Conservation (phyloP, 2,797 vertebrate species). For the Hoplostethus atlanticus region DNA sequence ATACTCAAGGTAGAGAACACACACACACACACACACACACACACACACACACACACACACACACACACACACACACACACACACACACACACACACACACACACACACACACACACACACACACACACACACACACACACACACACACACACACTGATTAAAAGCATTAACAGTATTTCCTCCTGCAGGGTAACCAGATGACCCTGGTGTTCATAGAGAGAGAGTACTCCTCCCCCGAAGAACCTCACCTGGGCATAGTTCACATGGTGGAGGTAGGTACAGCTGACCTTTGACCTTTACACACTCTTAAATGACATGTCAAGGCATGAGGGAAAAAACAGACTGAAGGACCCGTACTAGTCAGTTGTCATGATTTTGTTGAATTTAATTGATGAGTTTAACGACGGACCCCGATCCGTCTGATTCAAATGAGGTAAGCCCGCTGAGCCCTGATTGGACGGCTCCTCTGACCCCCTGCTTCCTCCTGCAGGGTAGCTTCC, state of each 20-base stretch:
- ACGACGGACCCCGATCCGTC: too few relatives aligned
- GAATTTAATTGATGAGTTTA: too few relatives aligned
- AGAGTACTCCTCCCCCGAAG: slow-evolving; percentile 86
- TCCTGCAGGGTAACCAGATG: slow-evolving; percentile 95
- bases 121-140: too few relatives aligned
- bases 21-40: not conserved
- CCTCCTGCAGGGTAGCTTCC: slow-evolving; percentile 91
- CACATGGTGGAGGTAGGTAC: slow-evolving; percentile 92
- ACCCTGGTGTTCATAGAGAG: slow-evolving; percentile 92
- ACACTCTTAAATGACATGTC: too few relatives aligned
- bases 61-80: not conserved
- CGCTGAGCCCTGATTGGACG: not conserved
- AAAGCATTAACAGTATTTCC: not conserved
- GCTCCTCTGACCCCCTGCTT: not conserved
- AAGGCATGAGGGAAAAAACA: too few relatives aligned
- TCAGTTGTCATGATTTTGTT: too few relatives aligned
- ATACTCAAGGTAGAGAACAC: slow-evolving; percentile 90
- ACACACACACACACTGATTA: not conserved
- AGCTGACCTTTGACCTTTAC: too few relatives aligned
- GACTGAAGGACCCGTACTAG: too few relatives aligned
- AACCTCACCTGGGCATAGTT: slow-evolving; percentile 85
- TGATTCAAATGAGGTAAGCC: too few relatives aligned
- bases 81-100: not conserved
- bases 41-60: slow-evolving; percentile 5
- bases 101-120: too few relatives aligned